phyloP scores from a whole-genome alignment of 1,140 invertebrate genomes.

The Saccostrea cuccullata region DNA sequence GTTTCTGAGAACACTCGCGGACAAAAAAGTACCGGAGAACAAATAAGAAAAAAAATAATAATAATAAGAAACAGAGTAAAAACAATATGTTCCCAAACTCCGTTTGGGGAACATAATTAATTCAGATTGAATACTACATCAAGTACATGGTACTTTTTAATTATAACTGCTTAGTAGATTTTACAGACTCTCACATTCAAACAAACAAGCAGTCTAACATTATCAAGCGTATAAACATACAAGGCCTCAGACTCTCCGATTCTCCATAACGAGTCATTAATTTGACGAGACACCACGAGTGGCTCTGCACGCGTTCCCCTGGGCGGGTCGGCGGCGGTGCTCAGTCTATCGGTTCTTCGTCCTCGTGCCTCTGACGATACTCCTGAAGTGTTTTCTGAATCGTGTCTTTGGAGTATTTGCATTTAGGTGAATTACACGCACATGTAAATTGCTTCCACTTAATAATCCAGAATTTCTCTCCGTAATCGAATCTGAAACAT shows the following conservation, averaged over 20 bases:
- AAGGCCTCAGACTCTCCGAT: background rate
- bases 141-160: constrained; percentile 16
- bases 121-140: background rate
- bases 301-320: background rate
- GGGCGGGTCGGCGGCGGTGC: background rate
- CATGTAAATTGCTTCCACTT: constrained; percentile 93
- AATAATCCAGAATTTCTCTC: constrained; percentile 96
- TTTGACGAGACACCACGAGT: background rate
- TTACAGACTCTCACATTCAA: background rate
- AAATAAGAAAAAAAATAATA: too few relatives aligned
- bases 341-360: constrained; percentile 62
- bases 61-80: too few relatives aligned
- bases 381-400: constrained; percentile 85
- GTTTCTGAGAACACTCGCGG: too few relatives aligned
- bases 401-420: constrained; percentile 87
- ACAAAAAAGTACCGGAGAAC: too few relatives aligned
- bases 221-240: background rate
- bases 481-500: constrained; percentile 92
- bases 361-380: constrained; percentile 79
- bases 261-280: background rate
- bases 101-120: too few relatives aligned
- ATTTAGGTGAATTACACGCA: constrained; percentile 88
- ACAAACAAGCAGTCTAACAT: background rate
- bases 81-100: too few relatives aligned
- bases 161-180: background rate